phyloP scores from a whole-genome alignment of 2,888 invertebrate species.

The Oxytorus armatus region DNA sequence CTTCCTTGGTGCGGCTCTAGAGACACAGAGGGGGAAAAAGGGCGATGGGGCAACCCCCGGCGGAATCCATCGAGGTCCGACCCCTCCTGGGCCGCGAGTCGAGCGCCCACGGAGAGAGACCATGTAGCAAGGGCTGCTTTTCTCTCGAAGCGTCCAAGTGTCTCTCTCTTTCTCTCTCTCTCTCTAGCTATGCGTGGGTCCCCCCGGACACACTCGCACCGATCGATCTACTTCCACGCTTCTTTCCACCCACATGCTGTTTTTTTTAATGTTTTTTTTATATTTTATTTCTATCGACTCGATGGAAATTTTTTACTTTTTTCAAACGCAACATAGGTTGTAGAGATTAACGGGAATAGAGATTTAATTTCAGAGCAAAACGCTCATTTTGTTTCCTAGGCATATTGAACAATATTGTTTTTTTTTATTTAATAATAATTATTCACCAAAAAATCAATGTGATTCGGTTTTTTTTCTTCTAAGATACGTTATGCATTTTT shows the following conservation, averaged over 20 bases:
- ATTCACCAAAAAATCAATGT: too few relatives aligned
- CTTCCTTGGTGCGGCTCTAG: constrained; percentile 55
- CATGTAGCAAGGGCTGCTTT: constrained; percentile 63
- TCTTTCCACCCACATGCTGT: constrained; percentile 61
- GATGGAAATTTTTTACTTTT: constrained; percentile 4
- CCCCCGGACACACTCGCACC: constrained; percentile 65
- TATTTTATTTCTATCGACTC: constrained; percentile 1
- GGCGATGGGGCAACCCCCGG: constrained; percentile 68
- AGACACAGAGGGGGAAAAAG: constrained; percentile 28
- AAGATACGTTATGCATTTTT: too few relatives aligned
- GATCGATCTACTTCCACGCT: constrained; percentile 69
- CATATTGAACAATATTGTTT: too few relatives aligned
- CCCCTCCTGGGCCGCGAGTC: constrained; percentile 69
- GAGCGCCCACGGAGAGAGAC: constrained; percentile 32
- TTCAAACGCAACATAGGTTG: too few relatives aligned
- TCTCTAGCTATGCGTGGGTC: constrained; percentile 70
- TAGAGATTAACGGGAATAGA: too few relatives aligned
- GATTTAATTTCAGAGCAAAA: too few relatives aligned
- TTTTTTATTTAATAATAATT: too few relatives aligned
- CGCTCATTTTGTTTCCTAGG: too few relatives aligned
- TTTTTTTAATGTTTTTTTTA: constrained; percentile 37
- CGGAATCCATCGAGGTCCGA: constrained; percentile 69
- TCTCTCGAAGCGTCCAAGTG: constrained; percentile 66
- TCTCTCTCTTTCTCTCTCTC: constrained; percentile 49
- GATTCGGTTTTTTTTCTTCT: too few relatives aligned